Conservation (phyloP, 1,140 invertebrate species). For the Mya arenaria region DNA sequence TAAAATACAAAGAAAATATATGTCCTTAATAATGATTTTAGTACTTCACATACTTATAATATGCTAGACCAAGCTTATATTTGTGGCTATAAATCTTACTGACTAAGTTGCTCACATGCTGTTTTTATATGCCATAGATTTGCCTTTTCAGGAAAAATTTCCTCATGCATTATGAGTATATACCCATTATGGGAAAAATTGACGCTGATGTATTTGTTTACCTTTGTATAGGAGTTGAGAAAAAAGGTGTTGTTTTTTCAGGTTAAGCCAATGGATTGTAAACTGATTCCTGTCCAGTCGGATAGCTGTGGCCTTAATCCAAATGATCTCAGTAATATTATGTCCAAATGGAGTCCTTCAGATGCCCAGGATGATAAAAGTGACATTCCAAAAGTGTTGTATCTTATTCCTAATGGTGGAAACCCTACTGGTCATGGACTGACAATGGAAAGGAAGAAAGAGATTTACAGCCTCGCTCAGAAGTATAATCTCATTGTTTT, state of each 20-base stretch:
- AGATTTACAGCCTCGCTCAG: constrained; percentile 88
- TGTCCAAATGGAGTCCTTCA: constrained; percentile 75
- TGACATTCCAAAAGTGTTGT: constrained; percentile 82
- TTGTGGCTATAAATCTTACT: too few species aligned
- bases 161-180: neutral
- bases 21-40: too few species aligned
- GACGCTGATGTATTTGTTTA: neutral
- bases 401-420: constrained; percentile 85
- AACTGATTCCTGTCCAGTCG: constrained; percentile 33
- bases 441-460: constrained; percentile 85
- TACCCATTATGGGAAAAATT: neutral
- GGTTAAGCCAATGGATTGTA: constrained; percentile 49
- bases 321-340: constrained; percentile 63
- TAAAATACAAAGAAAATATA: too few species aligned
- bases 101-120: too few species aligned
- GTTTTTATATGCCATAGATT: neutral
- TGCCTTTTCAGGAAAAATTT: neutral
- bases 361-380: constrained; percentile 66
- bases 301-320: constrained; percentile 76
- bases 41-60: too few species aligned
- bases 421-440: constrained; percentile 89
- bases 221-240: neutral
- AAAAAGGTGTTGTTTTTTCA: neutral
- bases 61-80: too few species aligned
- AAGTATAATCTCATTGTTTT: constrained; percentile 90